Evolutionary conservation across 2,113 vertebrate genomes (phyloP).

Genomic region (Rhineura floridana): DNA sequence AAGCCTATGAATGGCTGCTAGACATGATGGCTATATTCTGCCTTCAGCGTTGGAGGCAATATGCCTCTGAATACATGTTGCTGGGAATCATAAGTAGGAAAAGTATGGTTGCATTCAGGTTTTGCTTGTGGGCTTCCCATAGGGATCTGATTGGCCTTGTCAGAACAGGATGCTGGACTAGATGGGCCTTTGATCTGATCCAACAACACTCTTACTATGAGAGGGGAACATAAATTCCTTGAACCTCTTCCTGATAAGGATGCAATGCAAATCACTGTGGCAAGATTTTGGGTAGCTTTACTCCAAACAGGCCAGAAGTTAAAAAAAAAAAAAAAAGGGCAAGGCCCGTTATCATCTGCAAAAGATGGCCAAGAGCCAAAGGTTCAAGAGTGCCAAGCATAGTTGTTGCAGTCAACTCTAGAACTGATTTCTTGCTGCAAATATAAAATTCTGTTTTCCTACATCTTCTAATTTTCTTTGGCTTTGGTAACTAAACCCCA

Average conservation of each 20-base stretch:
- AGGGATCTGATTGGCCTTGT: too few relatives aligned
- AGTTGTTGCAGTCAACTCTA: background rate
- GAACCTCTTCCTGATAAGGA: background rate
- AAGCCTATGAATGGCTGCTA: too few relatives aligned
- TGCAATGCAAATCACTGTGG: background rate
- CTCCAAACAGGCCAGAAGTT: fast-evolving
- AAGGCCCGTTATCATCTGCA: background rate
- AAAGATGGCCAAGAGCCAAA: background rate
- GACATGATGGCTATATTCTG: too few relatives aligned
- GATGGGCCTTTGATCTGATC: too few relatives aligned
- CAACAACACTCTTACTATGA: background rate
- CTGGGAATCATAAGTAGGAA: too few relatives aligned
- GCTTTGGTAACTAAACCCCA: conserved; percentile 30
- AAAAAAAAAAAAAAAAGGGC: background rate
- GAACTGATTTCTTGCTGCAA: conserved; percentile 15
- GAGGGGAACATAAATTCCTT: background rate
- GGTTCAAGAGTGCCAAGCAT: background rate
- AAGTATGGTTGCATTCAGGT: too few relatives aligned
- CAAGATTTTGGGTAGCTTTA: background rate
- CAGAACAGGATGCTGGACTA: too few relatives aligned
- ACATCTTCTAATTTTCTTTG: conserved; percentile 13
- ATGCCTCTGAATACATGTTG: too few relatives aligned
- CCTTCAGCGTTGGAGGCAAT: too few relatives aligned
- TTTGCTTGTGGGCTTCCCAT: too few relatives aligned
- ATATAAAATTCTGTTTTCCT: conserved; percentile 12